These are phyloP conservation scores for Ranitomeya variabilis DNA, from an alignment of 2,113 vertebrate genomes.

Conservation along the genomic window DNA sequence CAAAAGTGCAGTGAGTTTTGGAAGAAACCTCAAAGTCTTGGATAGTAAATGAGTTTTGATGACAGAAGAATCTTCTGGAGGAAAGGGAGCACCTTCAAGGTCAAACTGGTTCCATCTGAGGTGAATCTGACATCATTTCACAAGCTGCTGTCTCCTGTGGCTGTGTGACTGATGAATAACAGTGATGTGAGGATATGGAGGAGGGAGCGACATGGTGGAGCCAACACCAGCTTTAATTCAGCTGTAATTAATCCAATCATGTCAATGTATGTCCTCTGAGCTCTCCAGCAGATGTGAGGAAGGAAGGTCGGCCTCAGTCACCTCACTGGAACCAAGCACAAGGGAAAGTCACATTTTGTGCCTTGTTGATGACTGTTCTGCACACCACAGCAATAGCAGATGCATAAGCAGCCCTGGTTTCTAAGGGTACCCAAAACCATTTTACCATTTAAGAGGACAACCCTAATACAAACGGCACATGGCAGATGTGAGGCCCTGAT, in stretches of 20 bases:
- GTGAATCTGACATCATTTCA: background rate
- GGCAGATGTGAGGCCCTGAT: background rate
- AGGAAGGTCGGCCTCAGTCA: background rate
- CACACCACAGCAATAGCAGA: background rate
- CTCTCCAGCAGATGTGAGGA: slow-evolving; percentile 27
- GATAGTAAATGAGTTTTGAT: no score
- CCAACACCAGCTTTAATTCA: slow-evolving; percentile 37
- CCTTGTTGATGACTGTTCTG: no score
- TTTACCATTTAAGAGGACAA: no score
- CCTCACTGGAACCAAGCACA: background rate
- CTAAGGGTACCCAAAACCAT: no score
- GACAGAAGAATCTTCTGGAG: background rate
- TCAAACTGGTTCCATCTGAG: slow-evolving; percentile 2
- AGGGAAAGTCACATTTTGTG: background rate
- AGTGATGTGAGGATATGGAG: slow-evolving; percentile 14
- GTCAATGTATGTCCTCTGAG: slow-evolving; percentile 8
- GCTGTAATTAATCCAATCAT: slow-evolving; percentile 41
- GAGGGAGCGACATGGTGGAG: slow-evolving; percentile 45
- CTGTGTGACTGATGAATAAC: slow-evolving; percentile 10
- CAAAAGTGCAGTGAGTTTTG: background rate
- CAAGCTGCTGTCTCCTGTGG: background rate
- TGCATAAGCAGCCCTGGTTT: no score
- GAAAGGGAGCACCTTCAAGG: background rate
- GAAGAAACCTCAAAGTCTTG: background rate
- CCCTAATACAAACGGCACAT: background rate